Evolutionary conservation across 2,888 invertebrate genomes (phyloP).

Genomic region (Campoplex capitator): DNA sequence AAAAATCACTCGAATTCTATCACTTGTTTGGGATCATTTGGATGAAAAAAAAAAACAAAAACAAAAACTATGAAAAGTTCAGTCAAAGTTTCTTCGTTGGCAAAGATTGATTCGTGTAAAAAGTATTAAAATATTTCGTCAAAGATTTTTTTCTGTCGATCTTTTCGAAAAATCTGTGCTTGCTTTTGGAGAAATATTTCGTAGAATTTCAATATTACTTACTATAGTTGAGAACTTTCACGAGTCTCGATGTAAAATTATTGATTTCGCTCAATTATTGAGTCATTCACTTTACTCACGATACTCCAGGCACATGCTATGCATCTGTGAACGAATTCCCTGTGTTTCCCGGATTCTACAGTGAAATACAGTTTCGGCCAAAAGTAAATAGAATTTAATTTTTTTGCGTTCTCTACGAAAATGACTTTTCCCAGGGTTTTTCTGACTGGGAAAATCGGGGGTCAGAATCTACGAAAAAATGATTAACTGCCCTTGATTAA

Average conservation of each 20-base stretch:
- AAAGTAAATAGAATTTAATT: not conserved
- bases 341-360: not conserved
- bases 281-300: constrained; percentile 16
- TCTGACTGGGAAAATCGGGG: too few species aligned
- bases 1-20: not conserved
- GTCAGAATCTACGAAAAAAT: too few species aligned
- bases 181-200: not conserved
- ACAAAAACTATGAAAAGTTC: not conserved
- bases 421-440: too few species aligned
- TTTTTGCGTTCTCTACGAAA: too few species aligned
- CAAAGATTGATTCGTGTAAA: not conserved
- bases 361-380: not conserved
- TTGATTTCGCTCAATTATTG: constrained; percentile 10
- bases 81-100: not conserved
- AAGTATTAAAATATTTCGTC: not conserved
- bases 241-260: constrained; percentile 13
- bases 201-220: not conserved
- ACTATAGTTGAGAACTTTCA: not conserved
- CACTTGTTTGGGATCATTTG: not conserved
- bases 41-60: not conserved
- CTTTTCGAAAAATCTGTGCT: not conserved
- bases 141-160: not conserved
- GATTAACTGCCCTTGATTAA: too few species aligned
- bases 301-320: not conserved
- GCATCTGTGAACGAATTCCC: not conserved